Percentiles rank a stretch among this genome's conserved stretches.
Evolutionary conservation across 2,797 vertebrate species (phyloP).

Genomic region (Eulemur coronatus): DNA sequence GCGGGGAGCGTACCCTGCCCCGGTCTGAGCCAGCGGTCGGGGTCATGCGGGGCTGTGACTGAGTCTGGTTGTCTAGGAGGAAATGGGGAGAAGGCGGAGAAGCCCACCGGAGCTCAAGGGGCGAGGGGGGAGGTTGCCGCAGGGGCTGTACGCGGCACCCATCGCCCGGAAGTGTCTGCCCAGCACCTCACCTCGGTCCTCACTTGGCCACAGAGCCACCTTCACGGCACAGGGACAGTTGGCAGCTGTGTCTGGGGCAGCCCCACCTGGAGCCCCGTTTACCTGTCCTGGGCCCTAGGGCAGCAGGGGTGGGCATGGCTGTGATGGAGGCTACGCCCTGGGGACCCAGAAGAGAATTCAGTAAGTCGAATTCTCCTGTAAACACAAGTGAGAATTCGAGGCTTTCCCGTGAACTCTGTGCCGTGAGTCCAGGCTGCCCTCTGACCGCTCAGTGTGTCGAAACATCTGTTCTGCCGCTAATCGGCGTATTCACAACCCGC

Average conservation of each 20-base stretch:
- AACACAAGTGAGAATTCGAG: constrained; percentile 82
- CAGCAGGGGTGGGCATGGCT: neutral
- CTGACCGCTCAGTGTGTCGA: constrained; percentile 81
- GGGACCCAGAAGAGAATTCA: constrained; percentile 66
- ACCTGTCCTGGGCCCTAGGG: neutral
- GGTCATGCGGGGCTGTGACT: neutral
- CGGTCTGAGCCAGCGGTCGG: neutral
- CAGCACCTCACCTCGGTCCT: neutral
- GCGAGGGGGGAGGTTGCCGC: neutral
- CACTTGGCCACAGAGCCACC: neutral
- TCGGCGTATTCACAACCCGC: constrained; percentile 80
- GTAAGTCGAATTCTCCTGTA: constrained; percentile 74
- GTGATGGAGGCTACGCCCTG: neutral
- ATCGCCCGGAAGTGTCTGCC: no score
- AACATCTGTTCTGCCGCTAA: constrained; percentile 81
- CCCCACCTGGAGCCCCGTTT: neutral
- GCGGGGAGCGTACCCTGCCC: neutral
- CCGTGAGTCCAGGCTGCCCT: constrained; percentile 77
- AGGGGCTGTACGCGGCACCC: neutral
- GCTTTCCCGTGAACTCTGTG: constrained; percentile 76
- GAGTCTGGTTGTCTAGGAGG: neutral
- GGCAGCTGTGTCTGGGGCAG: neutral
- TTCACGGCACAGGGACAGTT: neutral
- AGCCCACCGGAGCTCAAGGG: neutral
- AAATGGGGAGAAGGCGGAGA: neutral